Evolutionary conservation across 2,113 vertebrate genomes (phyloP).

Genomic region (Pygoscelis adeliae): DNA sequence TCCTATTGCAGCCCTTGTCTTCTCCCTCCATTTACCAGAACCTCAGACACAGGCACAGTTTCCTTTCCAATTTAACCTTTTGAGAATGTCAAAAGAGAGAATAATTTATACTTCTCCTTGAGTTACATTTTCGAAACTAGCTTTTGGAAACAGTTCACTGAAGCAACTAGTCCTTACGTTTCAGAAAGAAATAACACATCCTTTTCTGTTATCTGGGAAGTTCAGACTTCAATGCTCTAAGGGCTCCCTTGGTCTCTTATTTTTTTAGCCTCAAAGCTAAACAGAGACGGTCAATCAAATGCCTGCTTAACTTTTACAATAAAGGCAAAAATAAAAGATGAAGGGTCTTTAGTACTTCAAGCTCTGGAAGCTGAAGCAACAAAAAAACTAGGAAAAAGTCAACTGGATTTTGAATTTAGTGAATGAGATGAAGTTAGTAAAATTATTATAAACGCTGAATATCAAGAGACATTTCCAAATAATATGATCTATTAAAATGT

Average conservation of each 20-base stretch:
- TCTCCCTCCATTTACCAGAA: not conserved
- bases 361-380: not conserved
- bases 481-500: not conserved
- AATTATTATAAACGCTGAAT: not conserved
- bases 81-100: conserved; percentile 7
- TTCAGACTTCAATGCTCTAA: not conserved
- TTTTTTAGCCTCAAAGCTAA: conserved; percentile 11
- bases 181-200: not conserved
- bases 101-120: not conserved
- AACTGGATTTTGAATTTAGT: not conserved
- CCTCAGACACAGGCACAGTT: not conserved
- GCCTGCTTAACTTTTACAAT: not conserved
- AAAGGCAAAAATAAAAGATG: conserved; percentile 12
- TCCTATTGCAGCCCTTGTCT: not conserved
- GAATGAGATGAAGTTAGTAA: not conserved
- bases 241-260: not conserved
- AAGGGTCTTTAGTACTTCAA: not conserved
- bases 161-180: not conserved
- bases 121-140: conserved; percentile 22
- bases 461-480: not conserved
- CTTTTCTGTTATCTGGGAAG: not conserved
- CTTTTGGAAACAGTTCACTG: conserved; percentile 26
- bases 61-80: conserved; percentile 19
- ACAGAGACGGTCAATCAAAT: not conserved
- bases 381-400: not conserved